Base-by-base conservation (phyloP, 2,888 invertebrate genomes). In the Drosophila austrosaltans region DNA sequence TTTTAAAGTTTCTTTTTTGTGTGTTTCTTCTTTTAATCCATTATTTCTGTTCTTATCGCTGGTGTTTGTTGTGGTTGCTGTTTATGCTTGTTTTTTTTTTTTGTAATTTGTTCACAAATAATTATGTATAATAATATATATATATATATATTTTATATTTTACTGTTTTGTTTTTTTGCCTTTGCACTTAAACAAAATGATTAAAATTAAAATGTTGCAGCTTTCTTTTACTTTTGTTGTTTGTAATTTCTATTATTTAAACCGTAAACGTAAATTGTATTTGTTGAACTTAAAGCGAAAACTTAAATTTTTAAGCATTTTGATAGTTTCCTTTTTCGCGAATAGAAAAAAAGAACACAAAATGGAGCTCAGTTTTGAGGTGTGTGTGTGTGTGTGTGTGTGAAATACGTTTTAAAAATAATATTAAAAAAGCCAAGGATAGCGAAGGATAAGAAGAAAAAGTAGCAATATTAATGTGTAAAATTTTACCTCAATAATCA, bases 171-270 rank as follows among this genome's bases (percentile, higher is more conserved):
- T 16, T 16, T 32, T 30, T 71, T 76, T 79, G 85, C 88, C 63
- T 79, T 88, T 88, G 78, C 82, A 79, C 82, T 83, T 83, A 83
- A 63, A 77, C 62, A 62, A 82, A 72, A 64, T 53, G 40, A 76
- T 83, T 83, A 88, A 61, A 86, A 79, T 74, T 83, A 83, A 78
- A 78, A 82, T 86, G 22, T 83, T 83, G 82, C 86, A 83, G 79
- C 88, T 86, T 82, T 83, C 77, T 72, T 72, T 72, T 68, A 78
- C 87, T 48, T 48, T 25, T 48, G 22, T 48, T 48, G 10, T 48
- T 48, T 48, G 48, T 48, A 25, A 16, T 48, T 48, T 69, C 73
- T 73, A 68, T 57, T 73, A 68, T 75, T 56, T 73, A 73, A 75
- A 75, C 68, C 69, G 69, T 73, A 74, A 83, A 80, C 44, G 62